Evolutionary conservation across 2,797 vertebrate species (phyloP).

Genomic region (Rousettus madagascariensis): DNA sequence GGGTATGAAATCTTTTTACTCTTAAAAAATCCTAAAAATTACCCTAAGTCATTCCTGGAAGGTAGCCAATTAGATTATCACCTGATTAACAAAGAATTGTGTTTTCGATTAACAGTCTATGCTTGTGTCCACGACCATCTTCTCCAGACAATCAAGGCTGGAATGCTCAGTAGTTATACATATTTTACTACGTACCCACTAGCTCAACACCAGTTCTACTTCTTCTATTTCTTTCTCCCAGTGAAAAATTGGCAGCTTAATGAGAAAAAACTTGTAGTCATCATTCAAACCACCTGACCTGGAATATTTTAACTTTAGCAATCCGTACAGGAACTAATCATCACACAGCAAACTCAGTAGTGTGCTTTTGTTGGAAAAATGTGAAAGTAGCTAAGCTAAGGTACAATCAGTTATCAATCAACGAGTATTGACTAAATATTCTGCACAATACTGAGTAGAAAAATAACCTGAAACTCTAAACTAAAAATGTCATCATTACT

Average conservation of each 20-base stretch:
- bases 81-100: neutral
- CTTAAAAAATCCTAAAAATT: neutral
- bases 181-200: neutral
- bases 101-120: neutral
- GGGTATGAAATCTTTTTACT: neutral
- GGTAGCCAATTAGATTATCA: neutral
- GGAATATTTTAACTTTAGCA: neutral
- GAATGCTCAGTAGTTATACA: neutral
- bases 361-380: neutral
- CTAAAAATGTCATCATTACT: neutral
- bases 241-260: neutral
- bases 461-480: conserved; percentile 10
- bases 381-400: neutral
- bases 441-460: neutral
- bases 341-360: neutral
- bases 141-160: neutral
- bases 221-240: neutral
- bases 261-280: neutral
- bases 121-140: neutral
- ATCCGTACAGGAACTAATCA: neutral
- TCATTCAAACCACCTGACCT: neutral
- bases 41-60: neutral
- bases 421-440: neutral
- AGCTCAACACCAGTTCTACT: neutral
- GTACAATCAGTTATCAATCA: neutral